Evolutionary conservation across 2,113 vertebrate genomes (phyloP), one percentile per base, ranked within the genome.

Genomic region (Emberiza fucata): DNA sequence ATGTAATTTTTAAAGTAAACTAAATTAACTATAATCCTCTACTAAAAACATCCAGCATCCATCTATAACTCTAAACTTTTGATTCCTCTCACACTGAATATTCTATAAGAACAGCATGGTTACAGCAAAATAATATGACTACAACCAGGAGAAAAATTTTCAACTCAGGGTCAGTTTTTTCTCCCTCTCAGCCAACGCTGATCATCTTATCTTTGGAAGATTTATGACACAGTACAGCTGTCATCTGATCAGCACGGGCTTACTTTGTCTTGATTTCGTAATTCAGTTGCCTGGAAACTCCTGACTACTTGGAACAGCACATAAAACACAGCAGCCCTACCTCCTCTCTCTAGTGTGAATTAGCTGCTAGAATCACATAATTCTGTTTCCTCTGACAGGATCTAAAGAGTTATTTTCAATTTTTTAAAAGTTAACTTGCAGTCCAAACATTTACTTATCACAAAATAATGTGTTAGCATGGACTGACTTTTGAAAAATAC

Each of bases 281-380:
- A 83, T 47, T 81, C 51, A 81, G 42, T 72, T 90, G 78, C 45
- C 37, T 65, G 53, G 59, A 63, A 71, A 80, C 39, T 89, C 48
- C 16, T 0, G 0, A 54, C 11, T 31, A 66, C 35, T 29, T 57
- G 33, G 61, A 44, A 39, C 20, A 66, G 39, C 23, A 57, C 16
- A 33, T 42, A 66, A 71, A 66, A 66, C 35, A 64, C 9, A 64
- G 39, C 0, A 28, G 48, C 12, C 14, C n/a, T 71, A 63, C 29
- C 22, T 20, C 14, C 9, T 29, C 48, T 59, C 35, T 89, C 25
- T 19, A 50, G 8, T 19, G 25, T 35, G 59, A 63, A 82, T 47
- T 61, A 65, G 21, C 28, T 79, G n/a, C 31, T 24, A 31, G 37
- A 89, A 89, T 13, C n/a, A 63, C 21, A 3, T 15, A 82, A 72